Conservation (phyloP, 2,888 invertebrate species). For the Eupeodes luniger region DNA sequence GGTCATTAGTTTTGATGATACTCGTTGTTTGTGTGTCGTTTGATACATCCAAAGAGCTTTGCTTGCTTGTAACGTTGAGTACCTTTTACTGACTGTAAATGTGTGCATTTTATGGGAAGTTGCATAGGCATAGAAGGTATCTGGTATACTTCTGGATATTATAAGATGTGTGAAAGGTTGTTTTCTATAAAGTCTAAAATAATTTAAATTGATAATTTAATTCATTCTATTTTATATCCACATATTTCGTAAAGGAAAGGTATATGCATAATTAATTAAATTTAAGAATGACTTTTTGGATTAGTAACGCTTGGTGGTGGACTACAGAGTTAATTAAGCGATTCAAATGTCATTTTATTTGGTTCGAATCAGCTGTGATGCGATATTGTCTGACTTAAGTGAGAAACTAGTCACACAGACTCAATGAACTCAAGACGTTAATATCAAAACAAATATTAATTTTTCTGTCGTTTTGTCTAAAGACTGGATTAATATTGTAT, state of each 20-base stretch:
- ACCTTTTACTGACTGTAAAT: neutral
- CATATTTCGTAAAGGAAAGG: too few species aligned
- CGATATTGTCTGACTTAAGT: too few species aligned
- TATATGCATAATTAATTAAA: neutral
- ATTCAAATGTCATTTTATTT: neutral
- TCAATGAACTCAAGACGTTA: too few species aligned
- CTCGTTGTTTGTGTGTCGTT: constrained; percentile 1
- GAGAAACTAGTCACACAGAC: too few species aligned
- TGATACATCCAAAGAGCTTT: neutral
- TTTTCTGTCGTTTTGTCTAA: too few species aligned
- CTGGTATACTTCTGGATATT: too few species aligned
- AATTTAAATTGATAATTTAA: constrained; percentile 53
- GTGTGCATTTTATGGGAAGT: constrained; percentile 41
- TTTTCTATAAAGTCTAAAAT: constrained; percentile 5
- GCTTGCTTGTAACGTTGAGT: neutral
- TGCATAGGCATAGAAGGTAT: neutral
- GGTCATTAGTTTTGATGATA: constrained; percentile 75
- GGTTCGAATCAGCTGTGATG: neutral
- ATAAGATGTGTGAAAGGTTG: constrained; percentile 64
- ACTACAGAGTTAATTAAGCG: neutral
- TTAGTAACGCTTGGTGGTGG: constrained; percentile 30
- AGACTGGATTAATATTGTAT: too few species aligned
- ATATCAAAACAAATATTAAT: too few species aligned
- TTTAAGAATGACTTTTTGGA: constrained; percentile 46
- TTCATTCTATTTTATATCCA: neutral